phyloP scores from a whole-genome alignment of 2,888 invertebrate genomes.

The Nowickia ferox region DNA sequence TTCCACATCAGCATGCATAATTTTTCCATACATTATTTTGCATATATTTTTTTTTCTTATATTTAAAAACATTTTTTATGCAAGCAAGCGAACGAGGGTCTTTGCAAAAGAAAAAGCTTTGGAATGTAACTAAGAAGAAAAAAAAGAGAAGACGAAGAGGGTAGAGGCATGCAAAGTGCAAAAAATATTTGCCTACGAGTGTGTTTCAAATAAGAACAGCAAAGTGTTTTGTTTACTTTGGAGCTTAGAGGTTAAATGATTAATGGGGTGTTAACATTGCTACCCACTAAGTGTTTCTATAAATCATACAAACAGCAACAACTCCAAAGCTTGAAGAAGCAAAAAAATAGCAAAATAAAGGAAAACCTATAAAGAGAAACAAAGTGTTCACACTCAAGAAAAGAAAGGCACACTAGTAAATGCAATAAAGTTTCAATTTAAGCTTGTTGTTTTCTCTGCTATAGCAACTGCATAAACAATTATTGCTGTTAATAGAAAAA shows the following conservation, averaged over 20 bases:
- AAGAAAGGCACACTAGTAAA: slow-evolving; percentile 33
- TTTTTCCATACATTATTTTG: slow-evolving; percentile 67
- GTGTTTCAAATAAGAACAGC: slow-evolving; percentile 40
- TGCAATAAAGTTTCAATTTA: slow-evolving; percentile 43
- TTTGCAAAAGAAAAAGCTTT: slow-evolving; percentile 4
- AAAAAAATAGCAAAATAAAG: slow-evolving; percentile 4
- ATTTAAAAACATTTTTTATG: slow-evolving; percentile 39
- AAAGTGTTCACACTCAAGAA: slow-evolving; percentile 22
- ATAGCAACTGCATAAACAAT: slow-evolving; percentile 54
- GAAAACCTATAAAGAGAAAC: slow-evolving; percentile 11
- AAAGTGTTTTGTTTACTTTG: slow-evolving; percentile 71
- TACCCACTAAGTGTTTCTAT: slow-evolving; percentile 70
- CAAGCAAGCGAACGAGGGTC: slow-evolving; percentile 44
- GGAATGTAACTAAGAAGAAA: neutral
- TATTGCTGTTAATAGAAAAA: slow-evolving; percentile 16
- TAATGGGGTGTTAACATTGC: slow-evolving; percentile 71
- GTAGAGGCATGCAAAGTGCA: neutral
- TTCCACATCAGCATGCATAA: slow-evolving; percentile 64
- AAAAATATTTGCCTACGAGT: slow-evolving; percentile 15
- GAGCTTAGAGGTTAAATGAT: slow-evolving; percentile 70
- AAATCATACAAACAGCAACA: slow-evolving; percentile 62
- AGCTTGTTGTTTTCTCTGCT: slow-evolving; percentile 52
- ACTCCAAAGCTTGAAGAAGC: neutral
- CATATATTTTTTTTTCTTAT: slow-evolving; percentile 32
- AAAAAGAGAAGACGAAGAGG: neutral